These are phyloP conservation scores for Arbacia lixula DNA, from an alignment of 53 echinoderm and acorn worm species.

Conservation along the genomic window DNA sequence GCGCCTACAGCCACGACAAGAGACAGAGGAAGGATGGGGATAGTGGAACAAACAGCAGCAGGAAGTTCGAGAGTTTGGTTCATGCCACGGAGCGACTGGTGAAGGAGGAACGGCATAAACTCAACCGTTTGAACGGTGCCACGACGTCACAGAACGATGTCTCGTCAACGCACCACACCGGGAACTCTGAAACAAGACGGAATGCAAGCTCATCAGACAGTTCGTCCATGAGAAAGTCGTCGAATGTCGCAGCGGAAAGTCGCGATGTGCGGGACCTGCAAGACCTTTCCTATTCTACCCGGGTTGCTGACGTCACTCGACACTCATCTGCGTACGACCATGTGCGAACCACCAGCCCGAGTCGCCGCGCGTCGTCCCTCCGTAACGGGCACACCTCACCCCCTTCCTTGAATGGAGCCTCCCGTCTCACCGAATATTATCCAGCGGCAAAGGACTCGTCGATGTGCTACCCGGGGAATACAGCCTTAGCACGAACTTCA, in stretches of 20 bases:
- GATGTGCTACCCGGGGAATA: constrained; percentile 50
- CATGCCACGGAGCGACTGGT: constrained; percentile 86
- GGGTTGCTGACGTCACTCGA: background rate
- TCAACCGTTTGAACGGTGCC: constrained; percentile 49
- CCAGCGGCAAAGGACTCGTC: constrained; percentile 49
- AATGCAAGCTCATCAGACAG: constrained; percentile 16
- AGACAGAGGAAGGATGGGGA: constrained; percentile 64
- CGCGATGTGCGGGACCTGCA: constrained; percentile 54
- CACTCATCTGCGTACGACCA: constrained; percentile 26
- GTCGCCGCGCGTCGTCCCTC: constrained; percentile 44
- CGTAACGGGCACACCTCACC: constrained; percentile 52
- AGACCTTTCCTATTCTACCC: constrained; percentile 40
- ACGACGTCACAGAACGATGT: constrained; percentile 34
- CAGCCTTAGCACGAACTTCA: constrained; percentile 40
- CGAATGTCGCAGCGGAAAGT: background rate
- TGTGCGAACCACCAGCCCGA: constrained; percentile 24
- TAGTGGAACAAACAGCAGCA: constrained; percentile 32
- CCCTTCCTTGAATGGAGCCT: constrained; percentile 52
- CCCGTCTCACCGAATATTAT: constrained; percentile 60
- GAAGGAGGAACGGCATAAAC: constrained; percentile 82
- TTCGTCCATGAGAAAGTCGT: constrained; percentile 19
- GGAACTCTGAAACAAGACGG: constrained; percentile 19
- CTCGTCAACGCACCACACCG: constrained; percentile 11
- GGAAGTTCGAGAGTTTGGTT: constrained; percentile 80
- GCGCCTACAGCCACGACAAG: constrained; percentile 65